phyloP scores from a whole-genome alignment of 1,140 invertebrate species.

The Tetramorium simillimum region DNA sequence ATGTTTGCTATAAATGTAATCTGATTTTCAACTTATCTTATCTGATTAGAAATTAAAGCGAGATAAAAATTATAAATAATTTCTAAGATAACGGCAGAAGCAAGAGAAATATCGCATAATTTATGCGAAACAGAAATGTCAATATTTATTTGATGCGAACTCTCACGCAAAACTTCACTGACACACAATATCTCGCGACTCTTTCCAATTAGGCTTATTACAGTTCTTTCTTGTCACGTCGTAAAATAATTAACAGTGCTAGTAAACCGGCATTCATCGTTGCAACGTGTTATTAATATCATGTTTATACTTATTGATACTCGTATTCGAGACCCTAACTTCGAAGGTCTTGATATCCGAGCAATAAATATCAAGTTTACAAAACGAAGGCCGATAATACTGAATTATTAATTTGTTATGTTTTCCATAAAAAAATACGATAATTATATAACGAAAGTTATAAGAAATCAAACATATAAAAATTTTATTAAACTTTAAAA shows the following conservation, averaged over 20 bases:
- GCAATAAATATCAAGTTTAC: not conserved
- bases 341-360: not conserved
- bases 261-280: not conserved
- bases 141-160: conserved; percentile 22
- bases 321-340: not conserved
- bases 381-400: not conserved
- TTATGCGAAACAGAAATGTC: not conserved
- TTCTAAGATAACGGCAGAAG: conserved; percentile 2
- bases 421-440: not conserved
- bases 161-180: not conserved
- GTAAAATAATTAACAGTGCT: conserved; percentile 7
- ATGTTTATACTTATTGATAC: not conserved
- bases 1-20: not conserved
- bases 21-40: conserved; percentile 9
- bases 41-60: conserved; percentile 12
- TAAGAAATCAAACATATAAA: not conserved
- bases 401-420: not conserved
- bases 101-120: not conserved
- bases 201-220: conserved; percentile 23
- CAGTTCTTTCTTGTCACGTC: not conserved
- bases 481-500: not conserved
- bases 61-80: conserved; percentile 15
- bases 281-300: not conserved
- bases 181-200: conserved; percentile 9
- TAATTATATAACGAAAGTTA: not conserved